Evolutionary conservation across 2,888 invertebrate species (phyloP).

Genomic region (Erpobdella octoculata): DNA sequence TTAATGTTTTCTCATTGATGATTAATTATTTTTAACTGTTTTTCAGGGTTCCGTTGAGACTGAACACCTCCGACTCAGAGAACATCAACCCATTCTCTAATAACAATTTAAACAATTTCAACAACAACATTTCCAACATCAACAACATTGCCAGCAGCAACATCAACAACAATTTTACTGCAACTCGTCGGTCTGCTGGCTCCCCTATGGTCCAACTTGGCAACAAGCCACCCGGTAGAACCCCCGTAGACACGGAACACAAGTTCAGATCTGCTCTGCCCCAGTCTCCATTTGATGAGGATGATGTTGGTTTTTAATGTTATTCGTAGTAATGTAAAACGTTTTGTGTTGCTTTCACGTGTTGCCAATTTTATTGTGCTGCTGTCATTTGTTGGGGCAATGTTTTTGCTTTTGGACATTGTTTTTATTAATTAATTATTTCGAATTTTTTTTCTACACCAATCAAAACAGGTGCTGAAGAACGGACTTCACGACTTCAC

Average conservation of each 20-base stretch:
- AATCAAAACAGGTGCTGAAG: neutral
- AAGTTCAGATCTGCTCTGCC: too few relatives aligned
- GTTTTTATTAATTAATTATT: neutral
- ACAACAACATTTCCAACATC: neutral
- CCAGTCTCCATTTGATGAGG: neutral
- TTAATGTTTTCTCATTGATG: neutral
- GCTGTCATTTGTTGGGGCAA: neutral
- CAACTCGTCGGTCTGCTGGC: neutral
- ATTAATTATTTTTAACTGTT: neutral
- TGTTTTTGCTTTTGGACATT: neutral
- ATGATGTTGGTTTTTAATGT: neutral
- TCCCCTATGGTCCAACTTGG: neutral
- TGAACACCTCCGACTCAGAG: conserved; percentile 12
- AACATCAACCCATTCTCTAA: conserved; percentile 6
- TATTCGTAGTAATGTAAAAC: neutral
- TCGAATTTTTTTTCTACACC: neutral
- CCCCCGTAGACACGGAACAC: too few relatives aligned
- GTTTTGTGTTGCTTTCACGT: neutral
- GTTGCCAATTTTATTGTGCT: neutral
- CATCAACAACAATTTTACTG: too few relatives aligned
- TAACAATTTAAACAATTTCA: neutral
- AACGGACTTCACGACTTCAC: neutral
- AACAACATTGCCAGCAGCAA: neutral
- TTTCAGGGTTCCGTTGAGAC: neutral
- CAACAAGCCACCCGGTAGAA: neutral